Base-by-base conservation (phyloP, 1,140 invertebrate species). In the Melanaphis sacchari region DNA sequence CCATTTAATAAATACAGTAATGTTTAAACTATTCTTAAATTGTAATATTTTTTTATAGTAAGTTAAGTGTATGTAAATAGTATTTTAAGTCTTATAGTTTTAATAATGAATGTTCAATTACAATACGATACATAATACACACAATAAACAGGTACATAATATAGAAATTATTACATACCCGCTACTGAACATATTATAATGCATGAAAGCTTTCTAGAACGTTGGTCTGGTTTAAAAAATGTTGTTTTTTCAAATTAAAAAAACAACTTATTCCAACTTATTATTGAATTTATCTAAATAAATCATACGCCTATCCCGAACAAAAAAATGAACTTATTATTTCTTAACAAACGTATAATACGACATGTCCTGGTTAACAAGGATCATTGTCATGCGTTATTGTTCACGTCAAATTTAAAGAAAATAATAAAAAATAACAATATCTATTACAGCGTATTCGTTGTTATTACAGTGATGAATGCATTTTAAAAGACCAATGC, bases 391-490 rank as follows among this genome's bases (percentile, higher is more conserved):
- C 31, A 36, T 59, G 36, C n/a, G 18, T 76, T 76, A 76, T 18
- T 18, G 59, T 84, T 26, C 24, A 40, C 38, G 82, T 84, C 82
- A 40, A 84, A 84, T 84, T 84, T 84, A 87, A 84, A 84, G 82
- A n/a, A 43, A 87, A 46, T 43, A 87, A 87, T 43, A 85, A 6
- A n/a, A 87, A 87, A 87, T 18, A 43, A 87, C 41, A 87, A 87
- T 87, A 43, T 43, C 18, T 46, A 18, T 46, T 87, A n/a, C 46
- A 26, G 6, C 26, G 21, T 43, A 15, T 26, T 43, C 7, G 40
- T 89, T 52, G 49, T 89, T 89, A 89, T 89, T 89, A 52, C 46
- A 52, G 87, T 7, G 87, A 89, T 9, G 46, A 38, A n/a, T 52
- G 22, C n/a, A 43, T 89, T 52, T 52, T 89, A 49, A 24, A 24